Evolutionary conservation across 2,888 invertebrate species (phyloP), one percentile per base, ranked within the genome.

Genomic region (Dyspetes luteomarginatus): DNA sequence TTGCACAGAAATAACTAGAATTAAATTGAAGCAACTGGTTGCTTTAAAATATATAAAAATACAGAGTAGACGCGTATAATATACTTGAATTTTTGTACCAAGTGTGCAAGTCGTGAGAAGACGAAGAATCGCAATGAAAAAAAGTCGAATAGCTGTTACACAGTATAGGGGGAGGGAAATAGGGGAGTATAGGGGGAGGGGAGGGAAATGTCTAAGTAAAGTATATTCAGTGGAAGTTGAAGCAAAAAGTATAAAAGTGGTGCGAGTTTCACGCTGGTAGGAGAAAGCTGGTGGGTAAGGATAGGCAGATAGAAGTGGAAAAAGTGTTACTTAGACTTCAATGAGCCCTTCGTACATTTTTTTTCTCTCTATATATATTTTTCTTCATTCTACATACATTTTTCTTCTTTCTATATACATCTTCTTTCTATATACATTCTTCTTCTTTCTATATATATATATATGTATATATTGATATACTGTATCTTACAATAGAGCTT

Each of bases 251-350:
- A 71, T 22, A 84, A 76, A 79, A 81, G 62, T 55, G 75, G 73
- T 43, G 72, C 48, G 55, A 60, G 73, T 64, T 77, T 76, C 58
- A 30, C 26, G 9, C 50, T 62, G 75, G 62, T 17, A 45, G 71
- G 17, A 48, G 17, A 48, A 36, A 68, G 71, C 52, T 48, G 43
- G 43, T 78, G 62, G n/a, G 81, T 78, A 82, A 82, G 65, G 72
- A 81, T 82, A 84, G 85, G 83, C 86, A 41, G 84, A 28, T n/a
- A n/a, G 86, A 89, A 90, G 89, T 89, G 89, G 90, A 90, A n/a
- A n/a, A n/a, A n/a, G n/a, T 90, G 90, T 89, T 89, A 88, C 90
- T 88, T 88, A 87, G 88, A 88, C 88, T 88, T 88, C 82, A 84
- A 88, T 86, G 85, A 83, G 83, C 83, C 86, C 84, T 68, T 69